Evolutionary conservation across 2,797 vertebrate genomes (phyloP).

Genomic region (Brachyrhaphis roseni): DNA sequence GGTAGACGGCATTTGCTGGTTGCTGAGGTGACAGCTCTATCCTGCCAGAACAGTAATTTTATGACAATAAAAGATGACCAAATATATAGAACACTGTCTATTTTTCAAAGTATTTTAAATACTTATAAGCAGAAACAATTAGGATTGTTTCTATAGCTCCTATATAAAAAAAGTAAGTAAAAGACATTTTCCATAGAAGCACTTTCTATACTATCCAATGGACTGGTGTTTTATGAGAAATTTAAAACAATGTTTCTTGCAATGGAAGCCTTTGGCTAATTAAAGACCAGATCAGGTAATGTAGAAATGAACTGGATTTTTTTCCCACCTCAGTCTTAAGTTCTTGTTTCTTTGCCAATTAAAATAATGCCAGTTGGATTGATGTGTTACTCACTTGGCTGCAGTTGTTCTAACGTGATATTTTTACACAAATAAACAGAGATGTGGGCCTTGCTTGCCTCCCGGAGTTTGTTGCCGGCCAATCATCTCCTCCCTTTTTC

Average conservation of each 20-base stretch:
- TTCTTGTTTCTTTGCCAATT: neutral
- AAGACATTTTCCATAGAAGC: neutral
- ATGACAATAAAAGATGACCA: slow-evolving; percentile 7
- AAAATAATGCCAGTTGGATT: slow-evolving; percentile 1
- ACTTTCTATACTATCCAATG: neutral
- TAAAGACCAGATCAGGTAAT: neutral
- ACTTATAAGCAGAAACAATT: neutral
- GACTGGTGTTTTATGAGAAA: neutral
- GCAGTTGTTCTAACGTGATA: neutral
- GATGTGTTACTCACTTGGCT: neutral
- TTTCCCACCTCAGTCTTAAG: neutral
- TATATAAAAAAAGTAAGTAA: neutral
- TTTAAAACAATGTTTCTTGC: neutral
- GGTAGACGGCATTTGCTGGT: no score
- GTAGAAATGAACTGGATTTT: neutral
- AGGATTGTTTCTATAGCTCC: neutral
- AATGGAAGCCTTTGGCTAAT: neutral
- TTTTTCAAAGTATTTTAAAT: neutral
- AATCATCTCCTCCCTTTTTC: neutral
- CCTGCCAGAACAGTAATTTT: neutral
- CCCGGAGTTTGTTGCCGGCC: neutral
- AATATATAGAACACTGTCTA: neutral
- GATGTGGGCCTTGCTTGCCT: neutral
- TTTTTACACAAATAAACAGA: slow-evolving; percentile 4
- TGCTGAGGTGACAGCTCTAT: neutral